Base-by-base conservation (phyloP, 1,140 invertebrate genomes). In the Anadara kagoshimensis region DNA sequence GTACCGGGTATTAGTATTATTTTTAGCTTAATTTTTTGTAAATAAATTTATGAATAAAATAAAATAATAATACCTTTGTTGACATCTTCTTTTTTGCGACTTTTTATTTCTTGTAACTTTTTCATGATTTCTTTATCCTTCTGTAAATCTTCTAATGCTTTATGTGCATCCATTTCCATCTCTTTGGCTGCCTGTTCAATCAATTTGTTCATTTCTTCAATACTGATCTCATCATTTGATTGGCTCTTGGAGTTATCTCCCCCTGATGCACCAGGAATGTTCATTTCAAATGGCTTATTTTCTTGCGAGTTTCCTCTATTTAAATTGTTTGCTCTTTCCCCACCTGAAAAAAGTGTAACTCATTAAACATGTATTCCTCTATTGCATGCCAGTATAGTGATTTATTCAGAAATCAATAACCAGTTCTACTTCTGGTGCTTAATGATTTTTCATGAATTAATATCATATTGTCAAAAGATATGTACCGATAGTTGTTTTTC, bases 121-220 rank as follows among this genome's bases (percentile, higher is more conserved):
- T 83, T 82, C 80, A 81, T 83, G 26, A 88, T 78, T 56, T 85
- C 79, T 41, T 86, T 85, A 69, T 88, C 86, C 56, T 85, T 81
- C 63, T 85, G 44, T 20, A 88, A 70, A 64, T 77, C 85, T 41
- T 78, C 70, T n/a, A 87, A 26, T 7, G 84, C 86, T 54, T 73
- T 79, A 53, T 83, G 62, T 8, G 86, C 85, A 71, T 87, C 87
- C 10, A 78, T 10, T 65, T 88, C 83, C 65, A 85, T 54, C 51
- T 87, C 81, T 22, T 75, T 49, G n/a, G 83, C 80, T n/a, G 82
- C 80, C 51, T 80, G 62, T 22, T 64, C 74, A 43, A 88, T 81
- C 45, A 88, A 62, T 20, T 59, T 73, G 45, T 85, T 78, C 22
- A 88, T 77, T 63, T 86, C 87, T 18, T 82, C 78, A 43, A 81